Conservation (phyloP, 2,113 vertebrate genomes). For the Centropus unirufus region DNA sequence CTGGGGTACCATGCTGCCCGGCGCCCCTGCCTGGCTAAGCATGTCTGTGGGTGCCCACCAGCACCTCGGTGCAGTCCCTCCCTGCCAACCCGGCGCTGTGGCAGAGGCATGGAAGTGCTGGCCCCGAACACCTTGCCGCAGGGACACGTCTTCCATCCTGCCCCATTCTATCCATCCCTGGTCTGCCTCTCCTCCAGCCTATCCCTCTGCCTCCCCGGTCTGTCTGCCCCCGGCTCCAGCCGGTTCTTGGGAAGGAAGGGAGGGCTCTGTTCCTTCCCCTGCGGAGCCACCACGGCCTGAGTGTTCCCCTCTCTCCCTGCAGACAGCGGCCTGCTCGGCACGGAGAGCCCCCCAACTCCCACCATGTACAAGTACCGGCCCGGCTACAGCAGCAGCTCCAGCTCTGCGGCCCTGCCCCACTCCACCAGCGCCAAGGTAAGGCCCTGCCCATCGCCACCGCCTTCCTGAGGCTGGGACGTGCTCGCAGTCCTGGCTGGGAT, state of each 20-base stretch:
- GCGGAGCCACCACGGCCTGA: fast-evolving
- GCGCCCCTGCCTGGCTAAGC: neutral
- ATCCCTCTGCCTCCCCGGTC: neutral
- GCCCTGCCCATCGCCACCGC: neutral
- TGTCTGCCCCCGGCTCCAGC: neutral
- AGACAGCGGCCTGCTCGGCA: slow-evolving; percentile 89
- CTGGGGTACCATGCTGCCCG: fast-evolving
- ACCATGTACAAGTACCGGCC: slow-evolving; percentile 96
- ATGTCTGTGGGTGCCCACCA: too few species aligned
- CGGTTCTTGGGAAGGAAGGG: slow-evolving; percentile 12
- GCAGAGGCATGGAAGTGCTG: neutral
- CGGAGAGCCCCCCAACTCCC: slow-evolving; percentile 90
- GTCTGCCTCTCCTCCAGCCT: neutral
- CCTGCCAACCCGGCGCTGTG: neutral
- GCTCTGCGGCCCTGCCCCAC: slow-evolving; percentile 76
- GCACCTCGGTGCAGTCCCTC: neutral
- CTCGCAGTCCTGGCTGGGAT: fast-evolving
- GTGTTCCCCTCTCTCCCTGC: neutral
- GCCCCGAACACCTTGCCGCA: neutral
- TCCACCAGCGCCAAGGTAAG: slow-evolving; percentile 81
- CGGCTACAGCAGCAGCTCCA: slow-evolving; percentile 88
- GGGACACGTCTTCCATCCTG: neutral
- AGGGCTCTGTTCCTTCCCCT: neutral
- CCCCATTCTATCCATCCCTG: neutral
- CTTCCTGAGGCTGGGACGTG: neutral